These are phyloP conservation scores for Stigmatopora nigra DNA, from an alignment of 2,113 vertebrate genomes.

Conservation along the genomic window DNA sequence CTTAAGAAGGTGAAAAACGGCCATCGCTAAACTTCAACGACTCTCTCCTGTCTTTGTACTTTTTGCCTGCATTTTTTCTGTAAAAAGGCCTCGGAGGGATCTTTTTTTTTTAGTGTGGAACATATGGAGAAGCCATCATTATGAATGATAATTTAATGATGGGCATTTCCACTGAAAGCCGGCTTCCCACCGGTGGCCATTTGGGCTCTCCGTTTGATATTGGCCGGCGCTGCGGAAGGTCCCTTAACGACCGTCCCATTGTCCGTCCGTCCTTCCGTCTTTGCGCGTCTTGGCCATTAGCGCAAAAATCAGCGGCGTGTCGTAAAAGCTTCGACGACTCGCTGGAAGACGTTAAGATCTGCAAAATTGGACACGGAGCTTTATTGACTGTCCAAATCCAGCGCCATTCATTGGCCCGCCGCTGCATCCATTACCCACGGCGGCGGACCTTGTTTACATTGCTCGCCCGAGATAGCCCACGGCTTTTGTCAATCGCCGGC, in stretches of 20 bases:
- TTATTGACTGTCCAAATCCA: too few species aligned
- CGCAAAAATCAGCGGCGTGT: slow-evolving; percentile 1
- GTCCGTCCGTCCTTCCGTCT: slow-evolving; percentile 14
- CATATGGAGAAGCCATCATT: background rate
- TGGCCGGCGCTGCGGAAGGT: background rate
- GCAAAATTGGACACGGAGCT: background rate
- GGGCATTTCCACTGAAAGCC: background rate
- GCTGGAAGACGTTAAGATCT: background rate
- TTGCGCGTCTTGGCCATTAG: background rate
- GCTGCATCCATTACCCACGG: too few species aligned
- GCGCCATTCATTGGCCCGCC: too few species aligned
- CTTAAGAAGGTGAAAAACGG: background rate
- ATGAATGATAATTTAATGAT: background rate
- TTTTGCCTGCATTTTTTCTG: background rate
- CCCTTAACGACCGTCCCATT: slow-evolving; percentile 19
- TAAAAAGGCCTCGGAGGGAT: background rate
- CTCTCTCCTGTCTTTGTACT: background rate
- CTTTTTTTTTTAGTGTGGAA: background rate
- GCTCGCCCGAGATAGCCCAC: too few species aligned
- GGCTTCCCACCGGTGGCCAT: slow-evolving; percentile 1
- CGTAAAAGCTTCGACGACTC: slow-evolving; percentile 1
- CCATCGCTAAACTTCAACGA: background rate
- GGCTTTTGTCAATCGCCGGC: too few species aligned
- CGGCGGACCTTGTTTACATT: too few species aligned
- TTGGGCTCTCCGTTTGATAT: slow-evolving; percentile 5